Percentiles rank a stretch among this genome's conserved stretches.
These are phyloP conservation scores for Pseudotriccus pelzelni DNA, from an alignment of 2,797 vertebrate genomes.

Conservation along the genomic window DNA sequence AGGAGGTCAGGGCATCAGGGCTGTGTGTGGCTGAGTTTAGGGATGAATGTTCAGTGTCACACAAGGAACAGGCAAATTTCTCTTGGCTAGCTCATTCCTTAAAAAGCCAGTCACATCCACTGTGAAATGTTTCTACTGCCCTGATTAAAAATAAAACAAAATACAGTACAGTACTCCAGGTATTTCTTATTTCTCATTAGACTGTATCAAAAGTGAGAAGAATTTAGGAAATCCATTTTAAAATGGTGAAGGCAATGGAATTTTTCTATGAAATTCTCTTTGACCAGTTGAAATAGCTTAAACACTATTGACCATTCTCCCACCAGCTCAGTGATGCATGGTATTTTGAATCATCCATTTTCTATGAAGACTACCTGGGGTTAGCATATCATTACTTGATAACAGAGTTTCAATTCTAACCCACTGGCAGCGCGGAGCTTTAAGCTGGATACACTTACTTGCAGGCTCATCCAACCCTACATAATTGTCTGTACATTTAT, in stretches of 20 bases:
- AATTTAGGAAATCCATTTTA: neutral
- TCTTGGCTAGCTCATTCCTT: neutral
- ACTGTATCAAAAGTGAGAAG: neutral
- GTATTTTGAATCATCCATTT: slow-evolving; percentile 53
- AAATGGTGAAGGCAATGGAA: neutral
- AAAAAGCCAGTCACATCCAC: neutral
- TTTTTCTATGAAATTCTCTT: slow-evolving; percentile 3
- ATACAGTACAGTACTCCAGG: too few relatives aligned
- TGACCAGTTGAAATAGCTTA: slow-evolving; percentile 44
- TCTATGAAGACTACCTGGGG: slow-evolving; percentile 36
- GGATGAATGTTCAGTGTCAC: neutral
- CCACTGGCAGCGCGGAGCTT: neutral
- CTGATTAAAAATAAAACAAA: neutral
- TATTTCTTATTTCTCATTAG: neutral
- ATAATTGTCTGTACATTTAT: slow-evolving; percentile 70
- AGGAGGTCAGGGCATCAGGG: neutral
- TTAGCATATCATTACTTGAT: slow-evolving; percentile 30
- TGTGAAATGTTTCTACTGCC: neutral
- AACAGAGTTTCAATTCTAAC: slow-evolving; percentile 25
- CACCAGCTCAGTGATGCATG: slow-evolving; percentile 48
- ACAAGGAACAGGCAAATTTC: neutral
- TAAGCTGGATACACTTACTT: slow-evolving; percentile 29
- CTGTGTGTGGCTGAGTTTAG: neutral
- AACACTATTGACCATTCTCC: slow-evolving; percentile 57
- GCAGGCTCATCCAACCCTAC: slow-evolving; percentile 63